Base-by-base conservation (phyloP, 2,888 invertebrate species). In the Camponotus fellah region DNA sequence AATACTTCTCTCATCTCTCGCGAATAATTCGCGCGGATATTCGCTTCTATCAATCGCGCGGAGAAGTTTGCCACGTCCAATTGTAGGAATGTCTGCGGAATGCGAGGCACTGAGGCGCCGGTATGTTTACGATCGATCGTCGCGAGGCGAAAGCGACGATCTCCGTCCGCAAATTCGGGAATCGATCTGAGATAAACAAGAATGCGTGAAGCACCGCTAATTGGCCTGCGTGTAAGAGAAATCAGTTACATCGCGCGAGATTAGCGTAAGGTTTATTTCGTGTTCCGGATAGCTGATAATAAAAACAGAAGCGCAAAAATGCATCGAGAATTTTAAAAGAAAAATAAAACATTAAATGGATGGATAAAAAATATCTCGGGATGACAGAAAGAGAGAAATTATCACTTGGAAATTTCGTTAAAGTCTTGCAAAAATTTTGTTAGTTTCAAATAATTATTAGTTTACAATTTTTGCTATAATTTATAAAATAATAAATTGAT, bases 21-120 rank as follows among this genome's bases (percentile, higher is more conserved):
- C 60, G 60, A 86, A 83, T 82, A 80, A 87, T 83, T 75, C 75
- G 58, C 17, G 32, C 32, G 65, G 34, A 14, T 53, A 53, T 53
- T 81, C 60, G 40, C 34, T 37, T 14, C 83, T 84, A 86, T 89
- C 84, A 84, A 86, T 87, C 74, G 58, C 53, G 14, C 37, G 34
- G 34, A 17, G 40, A 43, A 60, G 80, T 71, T 80, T 83, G 64
- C 65, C 26, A 26, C 26, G 26, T 26, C 26, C 26, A 26, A 26
- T 26, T 26, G 26, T 26, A 40, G 74, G 65, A 83, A 85, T 79
- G 79, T 14, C 32, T 46, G 74, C 72, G 43, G 49, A 86, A 75
- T 58, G 60, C 69, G 21, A 56, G 32, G 26, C 26, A 8, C 80
- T 43, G 53, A 66, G 56, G 46, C 68, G 64, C 53, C 74, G 69